These are phyloP conservation scores for Silurus aristotelis DNA, from an alignment of 2,797 vertebrate genomes.

Conservation along the genomic window DNA sequence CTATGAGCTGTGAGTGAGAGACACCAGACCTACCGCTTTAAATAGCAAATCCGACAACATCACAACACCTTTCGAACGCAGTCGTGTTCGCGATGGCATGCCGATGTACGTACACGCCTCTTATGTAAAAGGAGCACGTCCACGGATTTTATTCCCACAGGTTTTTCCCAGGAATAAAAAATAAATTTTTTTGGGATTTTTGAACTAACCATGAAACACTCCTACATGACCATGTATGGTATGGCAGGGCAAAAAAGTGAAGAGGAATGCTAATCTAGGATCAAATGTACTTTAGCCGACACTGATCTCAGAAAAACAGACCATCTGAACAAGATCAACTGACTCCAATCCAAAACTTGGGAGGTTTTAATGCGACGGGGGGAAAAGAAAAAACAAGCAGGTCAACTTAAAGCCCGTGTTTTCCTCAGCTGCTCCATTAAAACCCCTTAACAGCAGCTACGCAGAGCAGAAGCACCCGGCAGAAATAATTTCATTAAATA, in stretches of 20 bases:
- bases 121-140: neutral
- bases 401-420: constrained; percentile 11
- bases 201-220: constrained; percentile 35
- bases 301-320: constrained; percentile 38
- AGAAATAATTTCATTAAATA: constrained; percentile 61
- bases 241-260: constrained; percentile 25
- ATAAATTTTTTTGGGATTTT: constrained; percentile 16
- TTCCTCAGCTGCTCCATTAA: constrained; percentile 40
- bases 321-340: constrained; percentile 16
- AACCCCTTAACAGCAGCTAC: constrained; percentile 25
- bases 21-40: constrained; percentile 48
- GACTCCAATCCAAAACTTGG: neutral
- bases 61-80: neutral
- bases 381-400: neutral
- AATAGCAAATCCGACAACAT: constrained; percentile 19
- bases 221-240: constrained; percentile 40
- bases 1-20: constrained; percentile 52
- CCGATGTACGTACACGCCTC: neutral
- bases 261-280: constrained; percentile 43
- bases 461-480: constrained; percentile 41
- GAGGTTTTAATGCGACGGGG: neutral
- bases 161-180: constrained; percentile 12
- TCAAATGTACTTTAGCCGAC: constrained; percentile 34
- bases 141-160: constrained; percentile 15
- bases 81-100: too few species aligned